Conservation (phyloP, 2,888 invertebrate species). For the Leptogaster cylindrica region DNA sequence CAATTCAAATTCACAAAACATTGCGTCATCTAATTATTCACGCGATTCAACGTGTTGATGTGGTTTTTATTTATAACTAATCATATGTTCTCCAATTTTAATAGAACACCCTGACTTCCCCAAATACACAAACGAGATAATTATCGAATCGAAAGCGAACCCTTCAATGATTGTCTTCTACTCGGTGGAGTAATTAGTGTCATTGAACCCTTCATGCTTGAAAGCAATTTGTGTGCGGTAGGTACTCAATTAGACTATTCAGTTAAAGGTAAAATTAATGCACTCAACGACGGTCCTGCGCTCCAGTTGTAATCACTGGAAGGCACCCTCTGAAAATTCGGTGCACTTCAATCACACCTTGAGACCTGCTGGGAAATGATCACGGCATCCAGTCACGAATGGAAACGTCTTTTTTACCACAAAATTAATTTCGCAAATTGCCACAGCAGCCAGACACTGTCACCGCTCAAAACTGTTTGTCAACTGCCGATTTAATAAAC, state of each 20-base stretch:
- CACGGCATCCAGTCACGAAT: background rate
- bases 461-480: too few species aligned
- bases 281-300: background rate
- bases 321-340: background rate
- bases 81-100: too few species aligned
- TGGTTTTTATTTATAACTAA: background rate
- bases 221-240: background rate
- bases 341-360: too few species aligned
- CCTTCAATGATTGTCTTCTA: too few species aligned
- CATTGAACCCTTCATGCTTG: slow-evolving; percentile 17
- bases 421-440: too few species aligned
- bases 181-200: background rate
- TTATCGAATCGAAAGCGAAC: background rate
- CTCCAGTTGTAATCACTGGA: background rate
- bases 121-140: too few species aligned
- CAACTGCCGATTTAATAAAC: background rate
- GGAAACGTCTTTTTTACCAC: too few species aligned
- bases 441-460: too few species aligned
- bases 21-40: slow-evolving; percentile 38
- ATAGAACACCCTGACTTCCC: too few species aligned
- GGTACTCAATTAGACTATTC: background rate
- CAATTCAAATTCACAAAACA: slow-evolving; percentile 25
- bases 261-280: background rate
- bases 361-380: too few species aligned
- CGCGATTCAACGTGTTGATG: slow-evolving; percentile 8